Evolutionary conservation across 1,140 invertebrate genomes (phyloP).

Genomic region (Drosophila varians): DNA sequence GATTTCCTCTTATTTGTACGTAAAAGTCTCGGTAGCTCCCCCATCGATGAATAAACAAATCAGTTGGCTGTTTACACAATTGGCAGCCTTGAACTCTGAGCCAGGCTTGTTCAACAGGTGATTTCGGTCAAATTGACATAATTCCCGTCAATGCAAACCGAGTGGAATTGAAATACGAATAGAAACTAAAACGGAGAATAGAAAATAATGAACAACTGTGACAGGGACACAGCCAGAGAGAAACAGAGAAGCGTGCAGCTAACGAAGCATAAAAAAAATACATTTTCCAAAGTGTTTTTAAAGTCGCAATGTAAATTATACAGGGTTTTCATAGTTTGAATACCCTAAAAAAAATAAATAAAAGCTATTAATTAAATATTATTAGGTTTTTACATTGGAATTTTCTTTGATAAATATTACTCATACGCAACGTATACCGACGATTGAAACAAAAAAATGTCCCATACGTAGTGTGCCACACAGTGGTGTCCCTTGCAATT

Average conservation of each 20-base stretch:
- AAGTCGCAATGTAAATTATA: constrained; percentile 8
- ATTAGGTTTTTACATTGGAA: no score
- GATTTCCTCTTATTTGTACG: neutral
- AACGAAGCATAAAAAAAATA: constrained; percentile 68
- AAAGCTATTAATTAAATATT: no score
- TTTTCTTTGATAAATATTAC: neutral
- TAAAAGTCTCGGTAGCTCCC: neutral
- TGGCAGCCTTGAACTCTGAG: constrained; percentile 28
- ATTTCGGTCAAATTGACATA: constrained; percentile 44
- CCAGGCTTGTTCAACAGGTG: constrained; percentile 26
- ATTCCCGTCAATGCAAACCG: constrained; percentile 33
- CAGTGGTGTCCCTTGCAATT: constrained; percentile 33
- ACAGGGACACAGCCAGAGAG: constrained; percentile 23
- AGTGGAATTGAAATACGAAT: constrained; percentile 36
- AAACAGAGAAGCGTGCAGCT: constrained; percentile 53
- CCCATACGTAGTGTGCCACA: constrained; percentile 46
- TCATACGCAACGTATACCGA: neutral
- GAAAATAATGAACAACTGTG: constrained; percentile 37
- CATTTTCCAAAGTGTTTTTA: constrained; percentile 45
- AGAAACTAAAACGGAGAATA: constrained; percentile 19
- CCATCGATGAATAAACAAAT: constrained; percentile 4
- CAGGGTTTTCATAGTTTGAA: no score
- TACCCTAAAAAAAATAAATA: neutral
- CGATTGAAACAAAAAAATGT: constrained; percentile 26
- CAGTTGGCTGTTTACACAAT: constrained; percentile 18